Conservation (phyloP, 1,140 invertebrate species). For the Lepidurus couesii region DNA sequence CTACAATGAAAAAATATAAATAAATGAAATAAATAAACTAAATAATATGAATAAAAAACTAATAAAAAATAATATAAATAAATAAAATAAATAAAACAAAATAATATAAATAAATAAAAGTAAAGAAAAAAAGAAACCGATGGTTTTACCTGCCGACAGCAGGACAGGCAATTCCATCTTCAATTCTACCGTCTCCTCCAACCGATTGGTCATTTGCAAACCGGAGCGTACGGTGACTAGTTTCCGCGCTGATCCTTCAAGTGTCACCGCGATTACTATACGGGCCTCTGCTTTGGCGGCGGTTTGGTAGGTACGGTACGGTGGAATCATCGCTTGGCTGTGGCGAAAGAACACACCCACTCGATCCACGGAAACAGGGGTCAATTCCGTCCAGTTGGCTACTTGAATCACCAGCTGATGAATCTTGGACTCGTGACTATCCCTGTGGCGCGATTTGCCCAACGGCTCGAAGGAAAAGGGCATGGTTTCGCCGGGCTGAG, state of each 20-base stretch:
- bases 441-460: conserved; percentile 59
- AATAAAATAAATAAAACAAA: background rate
- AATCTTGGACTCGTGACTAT: conserved; percentile 69
- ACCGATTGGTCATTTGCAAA: conserved; percentile 69
- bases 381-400: conserved; percentile 79
- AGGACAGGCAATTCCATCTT: conserved; percentile 41
- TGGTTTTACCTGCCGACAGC: conserved; percentile 1
- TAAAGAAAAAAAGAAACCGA: conserved; percentile 33
- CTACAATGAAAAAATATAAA: no score
- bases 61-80: conserved; percentile 24
- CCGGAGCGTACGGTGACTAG: conserved; percentile 92
- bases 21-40: no score
- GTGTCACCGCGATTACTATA: conserved; percentile 77
- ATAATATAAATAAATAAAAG: background rate
- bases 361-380: conserved; percentile 87
- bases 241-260: conserved; percentile 89
- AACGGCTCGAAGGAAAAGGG: conserved; percentile 76
- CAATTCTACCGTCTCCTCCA: conserved; percentile 62
- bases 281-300: conserved; percentile 30
- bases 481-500: conserved; percentile 61
- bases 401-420: conserved; percentile 83
- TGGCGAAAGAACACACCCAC: conserved; percentile 89
- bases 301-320: conserved; percentile 30
- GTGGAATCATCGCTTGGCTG: conserved; percentile 46
- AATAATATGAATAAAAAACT: no score